A percentile compares a stretch with the other conserved stretches of the same genome.
Evolutionary conservation across 2,113 vertebrate genomes (phyloP).

Genomic region (Neogobius melanostomus): DNA sequence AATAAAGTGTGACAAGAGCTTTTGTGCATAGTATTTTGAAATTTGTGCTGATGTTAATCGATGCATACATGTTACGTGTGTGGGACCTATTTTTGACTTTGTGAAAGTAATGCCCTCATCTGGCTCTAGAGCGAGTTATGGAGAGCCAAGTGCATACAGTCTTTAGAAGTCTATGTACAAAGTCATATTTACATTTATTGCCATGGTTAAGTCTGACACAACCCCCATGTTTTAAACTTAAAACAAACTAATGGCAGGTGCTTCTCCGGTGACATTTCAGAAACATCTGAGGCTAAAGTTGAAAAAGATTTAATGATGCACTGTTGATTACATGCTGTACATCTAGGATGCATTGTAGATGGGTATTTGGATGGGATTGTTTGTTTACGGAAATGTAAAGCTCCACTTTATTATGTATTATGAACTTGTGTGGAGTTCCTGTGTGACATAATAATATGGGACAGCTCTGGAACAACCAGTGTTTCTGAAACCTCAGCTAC

Average conservation of each 20-base stretch:
- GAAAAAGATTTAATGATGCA: neutral
- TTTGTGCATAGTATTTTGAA: conserved; percentile 69
- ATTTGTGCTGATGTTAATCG: conserved; percentile 60
- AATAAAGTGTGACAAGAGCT: conserved; percentile 52
- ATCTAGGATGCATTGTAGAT: neutral
- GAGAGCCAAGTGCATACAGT: conserved; percentile 45
- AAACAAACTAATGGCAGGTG: conserved; percentile 21
- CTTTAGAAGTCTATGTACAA: conserved; percentile 61
- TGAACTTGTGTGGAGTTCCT: neutral
- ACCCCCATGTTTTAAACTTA: conserved; percentile 34
- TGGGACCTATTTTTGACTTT: conserved; percentile 37
- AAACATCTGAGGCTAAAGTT: neutral
- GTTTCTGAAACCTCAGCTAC: neutral
- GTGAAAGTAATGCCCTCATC: conserved; percentile 62
- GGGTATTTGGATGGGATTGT: neutral
- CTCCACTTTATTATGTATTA: neutral
- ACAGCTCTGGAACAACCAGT: neutral
- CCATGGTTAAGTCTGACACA: conserved; percentile 38
- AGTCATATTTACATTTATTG: conserved; percentile 65
- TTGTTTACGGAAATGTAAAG: no score
- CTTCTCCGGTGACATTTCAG: neutral
- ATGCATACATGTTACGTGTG: conserved; percentile 38
- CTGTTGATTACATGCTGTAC: neutral
- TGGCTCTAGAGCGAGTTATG: conserved; percentile 37
- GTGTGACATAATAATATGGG: neutral